These are phyloP conservation scores for Capreolus pygargus DNA, from an alignment of 2,113 vertebrate genomes.

Conservation along the genomic window DNA sequence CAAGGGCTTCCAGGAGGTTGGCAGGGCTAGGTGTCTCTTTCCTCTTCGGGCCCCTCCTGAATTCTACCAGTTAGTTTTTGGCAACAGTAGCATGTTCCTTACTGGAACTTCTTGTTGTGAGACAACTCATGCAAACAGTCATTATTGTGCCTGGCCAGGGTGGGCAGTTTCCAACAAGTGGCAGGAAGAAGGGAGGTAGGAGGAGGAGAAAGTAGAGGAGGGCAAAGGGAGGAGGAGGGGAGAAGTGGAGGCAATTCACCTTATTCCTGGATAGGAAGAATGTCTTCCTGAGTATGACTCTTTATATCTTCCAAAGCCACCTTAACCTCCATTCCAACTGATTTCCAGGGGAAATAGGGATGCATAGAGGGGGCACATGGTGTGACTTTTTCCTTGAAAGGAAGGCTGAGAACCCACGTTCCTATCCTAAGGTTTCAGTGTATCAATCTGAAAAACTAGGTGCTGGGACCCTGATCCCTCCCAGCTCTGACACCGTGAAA, in stretches of 20 bases:
- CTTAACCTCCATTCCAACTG: neutral
- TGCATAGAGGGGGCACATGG: accelerated
- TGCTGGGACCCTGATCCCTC: neutral
- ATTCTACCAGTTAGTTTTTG: neutral
- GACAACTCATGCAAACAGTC: neutral
- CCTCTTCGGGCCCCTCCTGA: neutral
- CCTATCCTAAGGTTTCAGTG: neutral
- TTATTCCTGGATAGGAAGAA: neutral
- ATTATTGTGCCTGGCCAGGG: neutral
- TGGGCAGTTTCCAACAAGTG: neutral
- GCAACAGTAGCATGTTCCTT: neutral
- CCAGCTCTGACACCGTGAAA: neutral
- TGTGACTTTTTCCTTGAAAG: neutral
- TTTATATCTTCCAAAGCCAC: neutral
- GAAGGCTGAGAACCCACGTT: neutral
- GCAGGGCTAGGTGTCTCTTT: neutral
- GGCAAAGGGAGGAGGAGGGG: neutral
- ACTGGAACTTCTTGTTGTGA: neutral
- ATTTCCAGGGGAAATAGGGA: neutral
- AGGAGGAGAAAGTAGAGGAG: neutral
- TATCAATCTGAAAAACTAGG: neutral
- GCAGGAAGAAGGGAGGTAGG: neutral
- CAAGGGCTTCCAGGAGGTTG: neutral
- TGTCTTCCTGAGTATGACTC: neutral
- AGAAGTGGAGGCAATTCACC: accelerated